These are phyloP conservation scores for Masticophis lateralis DNA, from an alignment of 2,797 vertebrate genomes.

Conservation along the genomic window DNA sequence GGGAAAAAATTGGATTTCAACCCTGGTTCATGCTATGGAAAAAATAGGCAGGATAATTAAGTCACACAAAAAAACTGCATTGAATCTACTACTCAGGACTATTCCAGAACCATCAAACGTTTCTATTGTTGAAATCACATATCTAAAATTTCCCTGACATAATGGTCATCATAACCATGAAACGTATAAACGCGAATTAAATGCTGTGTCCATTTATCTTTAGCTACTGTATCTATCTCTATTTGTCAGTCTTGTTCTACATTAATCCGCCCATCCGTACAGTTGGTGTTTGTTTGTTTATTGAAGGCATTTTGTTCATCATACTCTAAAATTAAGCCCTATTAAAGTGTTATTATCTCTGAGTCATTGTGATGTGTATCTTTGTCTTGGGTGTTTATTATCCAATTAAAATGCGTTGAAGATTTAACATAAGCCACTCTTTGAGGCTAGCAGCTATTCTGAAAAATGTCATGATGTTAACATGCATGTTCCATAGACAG, in stretches of 20 bases:
- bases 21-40: no score
- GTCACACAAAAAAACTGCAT: background rate
- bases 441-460: background rate
- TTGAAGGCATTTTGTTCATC: background rate
- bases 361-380: background rate
- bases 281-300: conserved; percentile 8
- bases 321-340: background rate
- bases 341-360: conserved; percentile 15
- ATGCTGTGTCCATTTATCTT: background rate
- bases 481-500: background rate
- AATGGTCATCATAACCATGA: background rate
- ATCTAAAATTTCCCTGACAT: conserved; percentile 2
- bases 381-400: conserved; percentile 3
- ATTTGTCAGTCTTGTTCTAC: background rate
- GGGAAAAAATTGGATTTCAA: no score
- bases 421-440: background rate
- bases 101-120: background rate
- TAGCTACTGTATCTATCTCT: background rate
- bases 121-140: background rate
- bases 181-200: background rate
- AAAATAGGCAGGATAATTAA: background rate
- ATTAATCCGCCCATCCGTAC: background rate
- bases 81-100: background rate
- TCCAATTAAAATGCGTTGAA: conserved; percentile 7
- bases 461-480: background rate